Evolutionary conservation across 2,888 invertebrate species (phyloP).

Genomic region (Dysmachus trigonus): DNA sequence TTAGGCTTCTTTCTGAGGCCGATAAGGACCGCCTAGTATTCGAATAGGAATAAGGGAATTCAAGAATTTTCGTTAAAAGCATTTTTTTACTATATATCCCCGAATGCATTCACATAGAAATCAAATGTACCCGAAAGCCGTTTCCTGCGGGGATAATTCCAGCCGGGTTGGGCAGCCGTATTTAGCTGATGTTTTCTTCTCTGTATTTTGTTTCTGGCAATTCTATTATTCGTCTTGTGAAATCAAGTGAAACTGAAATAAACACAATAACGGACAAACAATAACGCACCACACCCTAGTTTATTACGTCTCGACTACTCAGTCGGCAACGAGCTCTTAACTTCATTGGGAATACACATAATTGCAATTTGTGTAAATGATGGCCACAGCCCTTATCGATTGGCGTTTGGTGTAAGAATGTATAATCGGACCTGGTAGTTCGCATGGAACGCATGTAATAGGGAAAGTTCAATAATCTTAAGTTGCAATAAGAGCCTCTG

Average conservation of each 20-base stretch:
- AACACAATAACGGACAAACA: slow-evolving; percentile 14
- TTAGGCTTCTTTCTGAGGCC: neutral
- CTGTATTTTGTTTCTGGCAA: neutral
- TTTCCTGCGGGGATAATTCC: neutral
- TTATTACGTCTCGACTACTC: neutral
- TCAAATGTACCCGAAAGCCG: neutral
- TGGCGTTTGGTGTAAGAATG: neutral
- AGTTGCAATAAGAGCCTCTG: too few relatives aligned
- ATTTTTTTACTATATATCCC: slow-evolving; percentile 17
- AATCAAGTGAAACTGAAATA: slow-evolving; percentile 11
- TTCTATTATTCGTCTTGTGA: slow-evolving; percentile 18
- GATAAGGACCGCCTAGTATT: neutral
- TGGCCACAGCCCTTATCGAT: slow-evolving; percentile 3
- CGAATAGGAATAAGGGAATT: neutral
- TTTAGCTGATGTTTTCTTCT: slow-evolving; percentile 8
- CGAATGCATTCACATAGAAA: slow-evolving; percentile 25
- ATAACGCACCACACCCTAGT: neutral
- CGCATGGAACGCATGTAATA: too few relatives aligned
- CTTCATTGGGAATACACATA: neutral
- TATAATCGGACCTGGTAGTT: neutral
- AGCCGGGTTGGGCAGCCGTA: neutral
- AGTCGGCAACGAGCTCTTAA: neutral
- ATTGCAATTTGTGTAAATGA: neutral
- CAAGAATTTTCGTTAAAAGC: neutral
- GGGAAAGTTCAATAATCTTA: too few relatives aligned